Conservation (phyloP, 2,797 vertebrate species). For the Melanotaenia boesemani region DNA sequence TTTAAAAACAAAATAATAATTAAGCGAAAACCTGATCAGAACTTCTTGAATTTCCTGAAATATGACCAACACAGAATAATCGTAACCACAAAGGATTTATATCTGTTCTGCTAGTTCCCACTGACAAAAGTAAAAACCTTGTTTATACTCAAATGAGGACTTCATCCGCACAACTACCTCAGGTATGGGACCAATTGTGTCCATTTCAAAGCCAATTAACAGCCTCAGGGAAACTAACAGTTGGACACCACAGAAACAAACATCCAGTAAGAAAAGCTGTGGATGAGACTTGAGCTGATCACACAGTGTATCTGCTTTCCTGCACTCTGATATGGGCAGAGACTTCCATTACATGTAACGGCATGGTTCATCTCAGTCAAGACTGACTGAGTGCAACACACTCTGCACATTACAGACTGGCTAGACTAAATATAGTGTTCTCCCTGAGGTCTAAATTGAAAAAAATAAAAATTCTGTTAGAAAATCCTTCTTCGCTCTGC, state of each 20-base stretch:
- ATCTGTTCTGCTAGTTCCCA: slow-evolving; percentile 44
- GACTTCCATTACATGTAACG: slow-evolving; percentile 45
- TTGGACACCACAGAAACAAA: slow-evolving; percentile 64
- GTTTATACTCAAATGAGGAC: slow-evolving; percentile 36
- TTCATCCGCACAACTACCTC: slow-evolving; percentile 59
- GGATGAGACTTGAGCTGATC: slow-evolving; percentile 52
- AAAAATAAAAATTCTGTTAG: slow-evolving; percentile 48
- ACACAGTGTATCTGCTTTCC: slow-evolving; percentile 65
- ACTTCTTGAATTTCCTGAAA: slow-evolving; percentile 4
- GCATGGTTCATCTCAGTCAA: slow-evolving; percentile 51
- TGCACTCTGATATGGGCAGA: slow-evolving; percentile 42
- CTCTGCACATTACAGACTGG: slow-evolving; percentile 48
- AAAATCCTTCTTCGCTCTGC: slow-evolving; percentile 41
- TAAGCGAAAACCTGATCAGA: background rate
- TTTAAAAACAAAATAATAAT: slow-evolving; percentile 6
- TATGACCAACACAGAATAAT: slow-evolving; percentile 21
- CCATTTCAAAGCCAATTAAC: slow-evolving; percentile 79
- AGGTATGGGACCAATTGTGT: slow-evolving; percentile 76
- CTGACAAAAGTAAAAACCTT: slow-evolving; percentile 55
- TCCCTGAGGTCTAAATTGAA: slow-evolving; percentile 51
- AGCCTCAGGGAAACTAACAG: slow-evolving; percentile 69
- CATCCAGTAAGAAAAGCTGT: slow-evolving; percentile 57
- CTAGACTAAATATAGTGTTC: slow-evolving; percentile 66
- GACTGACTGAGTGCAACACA: slow-evolving; percentile 46
- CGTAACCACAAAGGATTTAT: slow-evolving; percentile 27